Percentiles rank a stretch among this genome's conserved stretches.
Evolutionary conservation across 2,888 invertebrate species (phyloP).

Genomic region (Noctua pronuba): DNA sequence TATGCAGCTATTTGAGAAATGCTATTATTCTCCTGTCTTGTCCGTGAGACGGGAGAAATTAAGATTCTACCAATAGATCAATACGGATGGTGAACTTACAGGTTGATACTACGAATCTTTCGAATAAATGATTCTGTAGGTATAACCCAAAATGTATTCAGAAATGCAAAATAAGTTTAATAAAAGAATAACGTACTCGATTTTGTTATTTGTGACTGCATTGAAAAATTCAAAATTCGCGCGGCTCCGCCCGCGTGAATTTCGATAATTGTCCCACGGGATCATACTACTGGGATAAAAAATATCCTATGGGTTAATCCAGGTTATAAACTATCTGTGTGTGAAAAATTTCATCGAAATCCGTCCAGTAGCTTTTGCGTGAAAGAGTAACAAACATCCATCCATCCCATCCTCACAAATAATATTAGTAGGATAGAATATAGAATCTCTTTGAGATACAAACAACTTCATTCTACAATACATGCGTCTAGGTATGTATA

Average conservation of each 20-base stretch:
- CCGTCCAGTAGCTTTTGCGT: too few relatives aligned
- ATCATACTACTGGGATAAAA: too few relatives aligned
- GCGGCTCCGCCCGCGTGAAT: too few relatives aligned
- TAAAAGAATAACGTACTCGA: not conserved
- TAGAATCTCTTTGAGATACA: not conserved
- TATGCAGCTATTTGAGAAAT: constrained; percentile 25
- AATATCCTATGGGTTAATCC: too few relatives aligned
- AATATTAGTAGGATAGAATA: too few relatives aligned
- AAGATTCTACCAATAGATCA: not conserved
- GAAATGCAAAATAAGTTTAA: not conserved
- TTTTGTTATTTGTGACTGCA: not conserved
- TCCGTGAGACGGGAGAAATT: constrained; percentile 1
- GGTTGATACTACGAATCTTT: not conserved
- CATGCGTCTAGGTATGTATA: not conserved
- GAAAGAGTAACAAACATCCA: too few relatives aligned
- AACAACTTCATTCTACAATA: not conserved
- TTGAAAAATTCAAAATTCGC: too few relatives aligned
- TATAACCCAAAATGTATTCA: not conserved
- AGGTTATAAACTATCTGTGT: too few relatives aligned
- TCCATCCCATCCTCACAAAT: too few relatives aligned
- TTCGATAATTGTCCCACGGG: too few relatives aligned
- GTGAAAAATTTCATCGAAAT: too few relatives aligned
- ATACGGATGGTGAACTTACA: not conserved
- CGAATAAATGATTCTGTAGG: not conserved
- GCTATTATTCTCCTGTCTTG: constrained; percentile 5